phyloP scores from a whole-genome alignment of 2,888 invertebrate species.

The Gisinianus flammeolus region DNA sequence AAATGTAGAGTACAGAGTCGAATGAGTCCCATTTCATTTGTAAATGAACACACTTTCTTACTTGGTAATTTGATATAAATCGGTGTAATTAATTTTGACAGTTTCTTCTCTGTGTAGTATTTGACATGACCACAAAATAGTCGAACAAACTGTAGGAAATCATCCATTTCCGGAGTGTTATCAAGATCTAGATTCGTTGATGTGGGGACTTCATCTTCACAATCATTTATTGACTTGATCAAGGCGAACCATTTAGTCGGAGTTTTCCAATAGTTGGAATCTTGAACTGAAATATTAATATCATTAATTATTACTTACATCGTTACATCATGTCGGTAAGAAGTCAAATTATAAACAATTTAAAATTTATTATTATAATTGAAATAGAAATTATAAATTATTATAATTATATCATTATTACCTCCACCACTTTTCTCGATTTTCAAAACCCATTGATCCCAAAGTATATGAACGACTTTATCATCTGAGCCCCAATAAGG shows the following conservation, averaged over 20 bases:
- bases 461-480: constrained; percentile 41
- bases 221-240: not conserved
- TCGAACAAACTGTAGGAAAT: constrained; percentile 47
- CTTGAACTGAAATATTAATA: constrained; percentile 36
- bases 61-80: constrained; percentile 48
- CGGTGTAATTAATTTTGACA: constrained; percentile 46
- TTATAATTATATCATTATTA: constrained; percentile 20
- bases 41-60: constrained; percentile 33
- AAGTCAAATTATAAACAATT: not conserved
- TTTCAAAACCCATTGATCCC: constrained; percentile 48
- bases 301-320: too few species aligned
- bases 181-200: not conserved
- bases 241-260: constrained; percentile 47
- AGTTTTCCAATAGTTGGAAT: constrained; percentile 42
- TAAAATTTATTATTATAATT: constrained; percentile 14
- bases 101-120: constrained; percentile 29
- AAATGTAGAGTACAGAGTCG: constrained; percentile 49
- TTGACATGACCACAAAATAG: constrained; percentile 42
- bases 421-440: constrained; percentile 50
- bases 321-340: too few species aligned
- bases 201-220: constrained; percentile 21
- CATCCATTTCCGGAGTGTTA: not conserved
- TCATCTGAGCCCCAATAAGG: constrained; percentile 54
- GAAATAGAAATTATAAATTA: too few species aligned
- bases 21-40: constrained; percentile 50